Conservation (phyloP, 2,797 vertebrate species). For the Sylvilagus floridanus region DNA sequence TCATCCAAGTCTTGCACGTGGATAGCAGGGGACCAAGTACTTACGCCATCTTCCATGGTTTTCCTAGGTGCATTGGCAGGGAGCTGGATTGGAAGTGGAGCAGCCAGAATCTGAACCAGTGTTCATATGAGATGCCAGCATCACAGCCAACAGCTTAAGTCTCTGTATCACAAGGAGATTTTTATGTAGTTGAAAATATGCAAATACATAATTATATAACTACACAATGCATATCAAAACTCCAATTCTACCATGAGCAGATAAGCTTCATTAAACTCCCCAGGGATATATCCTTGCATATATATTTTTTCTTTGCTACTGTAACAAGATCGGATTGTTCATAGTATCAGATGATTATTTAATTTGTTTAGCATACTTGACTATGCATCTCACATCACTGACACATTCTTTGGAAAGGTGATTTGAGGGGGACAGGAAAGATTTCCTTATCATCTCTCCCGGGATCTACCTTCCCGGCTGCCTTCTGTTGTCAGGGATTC, state of each 20-base stretch:
- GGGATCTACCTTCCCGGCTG: not conserved
- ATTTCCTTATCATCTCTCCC: not conserved
- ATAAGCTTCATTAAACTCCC: slow-evolving; percentile 29
- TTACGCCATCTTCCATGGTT: too few species aligned
- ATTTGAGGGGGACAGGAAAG: not conserved
- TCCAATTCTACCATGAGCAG: not conserved
- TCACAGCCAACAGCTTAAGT: too few species aligned
- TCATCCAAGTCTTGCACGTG: too few species aligned
- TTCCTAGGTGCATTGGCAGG: too few species aligned
- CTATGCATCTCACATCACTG: not conserved
- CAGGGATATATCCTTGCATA: not conserved
- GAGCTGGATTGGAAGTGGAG: too few species aligned
- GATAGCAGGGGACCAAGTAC: too few species aligned
- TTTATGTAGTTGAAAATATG: not conserved
- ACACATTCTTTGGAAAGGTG: not conserved
- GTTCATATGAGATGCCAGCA: too few species aligned
- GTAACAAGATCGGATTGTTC: not conserved
- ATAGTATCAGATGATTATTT: not conserved
- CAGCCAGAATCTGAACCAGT: too few species aligned
- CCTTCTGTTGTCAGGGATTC: not conserved
- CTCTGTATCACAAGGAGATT: not conserved
- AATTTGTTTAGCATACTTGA: not conserved
- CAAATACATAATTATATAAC: slow-evolving; percentile 34
- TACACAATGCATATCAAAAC: not conserved
- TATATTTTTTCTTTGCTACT: not conserved